Conservation (phyloP, 1,140 invertebrate genomes). For the Sarcophaga bullata region DNA sequence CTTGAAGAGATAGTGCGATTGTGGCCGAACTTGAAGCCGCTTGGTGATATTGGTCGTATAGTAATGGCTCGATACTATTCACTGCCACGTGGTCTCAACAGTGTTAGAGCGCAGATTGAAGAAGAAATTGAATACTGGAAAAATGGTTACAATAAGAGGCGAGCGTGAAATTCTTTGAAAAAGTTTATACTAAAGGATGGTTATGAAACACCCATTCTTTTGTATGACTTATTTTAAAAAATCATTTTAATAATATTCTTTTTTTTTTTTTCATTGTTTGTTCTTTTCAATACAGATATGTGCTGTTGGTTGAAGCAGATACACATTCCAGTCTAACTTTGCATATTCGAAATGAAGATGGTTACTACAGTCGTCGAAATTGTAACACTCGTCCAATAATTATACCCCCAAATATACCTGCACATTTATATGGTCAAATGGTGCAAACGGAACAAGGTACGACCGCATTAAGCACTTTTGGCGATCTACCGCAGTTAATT, state of each 20-base stretch:
- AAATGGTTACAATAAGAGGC: slow-evolving; percentile 78
- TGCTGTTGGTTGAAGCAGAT: slow-evolving; percentile 86
- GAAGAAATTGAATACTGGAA: slow-evolving; percentile 83
- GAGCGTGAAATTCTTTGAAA: slow-evolving; percentile 44
- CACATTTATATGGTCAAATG: slow-evolving; percentile 90
- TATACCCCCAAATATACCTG: slow-evolving; percentile 72
- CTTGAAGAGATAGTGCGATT: slow-evolving; percentile 81
- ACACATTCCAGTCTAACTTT: slow-evolving; percentile 88
- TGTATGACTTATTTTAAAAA: not conserved
- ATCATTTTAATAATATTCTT: not conserved
- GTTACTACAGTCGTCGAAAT: slow-evolving; percentile 76
- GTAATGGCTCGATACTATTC: slow-evolving; percentile 86
- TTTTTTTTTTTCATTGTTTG: not conserved
- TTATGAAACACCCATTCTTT: not conserved
- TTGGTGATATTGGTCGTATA: slow-evolving; percentile 86
- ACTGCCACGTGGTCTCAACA: slow-evolving; percentile 75
- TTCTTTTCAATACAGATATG: slow-evolving; percentile 74
- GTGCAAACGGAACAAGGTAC: slow-evolving; percentile 81
- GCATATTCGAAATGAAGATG: slow-evolving; percentile 83
- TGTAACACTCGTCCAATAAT: slow-evolving; percentile 63
- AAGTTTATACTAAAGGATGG: slow-evolving; percentile 11
- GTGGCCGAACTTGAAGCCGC: slow-evolving; percentile 77
- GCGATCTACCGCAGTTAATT: slow-evolving; percentile 65
- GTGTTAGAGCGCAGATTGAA: slow-evolving; percentile 73
- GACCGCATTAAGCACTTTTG: slow-evolving; percentile 71